Evolutionary conservation across 2,113 vertebrate species (phyloP), one percentile per base, ranked within the genome.

Genomic region (Suncus etruscus): DNA sequence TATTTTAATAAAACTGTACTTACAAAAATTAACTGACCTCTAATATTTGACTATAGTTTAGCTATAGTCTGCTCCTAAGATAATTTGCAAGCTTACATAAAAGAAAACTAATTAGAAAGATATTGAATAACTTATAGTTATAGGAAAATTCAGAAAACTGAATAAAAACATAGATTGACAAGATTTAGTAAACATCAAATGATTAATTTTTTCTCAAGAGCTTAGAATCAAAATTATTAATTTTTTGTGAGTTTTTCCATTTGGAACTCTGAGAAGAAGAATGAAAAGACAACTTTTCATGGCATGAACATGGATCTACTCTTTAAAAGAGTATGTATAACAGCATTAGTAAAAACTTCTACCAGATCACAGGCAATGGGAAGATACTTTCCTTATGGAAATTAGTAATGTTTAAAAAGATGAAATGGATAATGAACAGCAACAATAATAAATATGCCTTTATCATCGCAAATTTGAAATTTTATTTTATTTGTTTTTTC

Each of bases 111-210:
- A 50, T 45, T 89, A 32, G 32, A 80, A 85, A 15, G 31, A 73
- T 9, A 93, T 7, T 80, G 50, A 6, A 4, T 78, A 85, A 73
- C 2, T 54, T 20, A 27, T 69, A 66, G 16, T 66, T 39, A 90
- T 50, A 29, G 72, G 61, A 61, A 72, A 79, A 89, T 6, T 84
- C 69, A 84, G 20, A 92, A 87, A 83, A 81, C 24, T 61, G n/a
- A 58, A 74, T 74, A 22, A 27, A 63, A 78, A 88, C 7, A 6
- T 2, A 14, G 0, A 72, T 50, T 14, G 84, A 83, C 63, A 8
- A 6, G 25, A 66, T 6, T 74, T 48, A 61, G 16, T 9, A 80
- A 93, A 15, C 11, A 74, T 47, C 39, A 75, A 81, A 48, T n/a
- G 3, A 27, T 83, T 18, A 61, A 61, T 61, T 61, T 16, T 72